A percentile compares a stretch with the other conserved stretches of the same genome.
These are phyloP conservation scores for Gryon sp. DNA, from an alignment of 1,140 invertebrate genomes.

Conservation along the genomic window DNA sequence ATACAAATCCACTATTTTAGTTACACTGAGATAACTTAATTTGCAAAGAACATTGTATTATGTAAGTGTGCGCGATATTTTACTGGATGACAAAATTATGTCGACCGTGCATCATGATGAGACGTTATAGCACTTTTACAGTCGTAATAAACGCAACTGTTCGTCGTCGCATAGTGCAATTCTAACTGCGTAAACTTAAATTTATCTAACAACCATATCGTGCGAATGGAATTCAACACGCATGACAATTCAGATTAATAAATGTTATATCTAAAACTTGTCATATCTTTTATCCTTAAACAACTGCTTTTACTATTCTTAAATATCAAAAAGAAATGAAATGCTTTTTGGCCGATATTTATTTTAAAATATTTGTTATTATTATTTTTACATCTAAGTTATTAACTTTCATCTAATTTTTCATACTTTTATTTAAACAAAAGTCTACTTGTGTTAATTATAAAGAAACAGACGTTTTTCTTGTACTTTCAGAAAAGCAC, in stretches of 20 bases:
- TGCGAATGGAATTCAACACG: conserved; percentile 42
- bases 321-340: too few species aligned
- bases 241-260: conserved; percentile 50
- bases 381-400: too few species aligned
- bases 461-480: too few species aligned
- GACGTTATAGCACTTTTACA: conserved; percentile 56
- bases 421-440: too few species aligned
- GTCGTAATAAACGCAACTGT: conserved; percentile 57
- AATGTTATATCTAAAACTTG: conserved; percentile 53
- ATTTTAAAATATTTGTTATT: too few species aligned
- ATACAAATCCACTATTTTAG: conserved; percentile 29
- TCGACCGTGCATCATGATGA: conserved; percentile 55
- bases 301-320: too few species aligned
- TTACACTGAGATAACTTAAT: conserved; percentile 49
- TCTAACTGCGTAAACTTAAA: conserved; percentile 48
- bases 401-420: too few species aligned
- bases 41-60: conserved; percentile 60
- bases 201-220: conserved; percentile 55
- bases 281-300: too few species aligned
- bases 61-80: conserved; percentile 48
- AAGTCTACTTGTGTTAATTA: too few species aligned
- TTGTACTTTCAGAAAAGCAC: too few species aligned
- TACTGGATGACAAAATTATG: conserved; percentile 46
- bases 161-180: conserved; percentile 41
- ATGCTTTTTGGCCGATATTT: too few species aligned